Base-by-base conservation (phyloP, 2,888 invertebrate genomes). In the Pinctada fucata region DNA sequence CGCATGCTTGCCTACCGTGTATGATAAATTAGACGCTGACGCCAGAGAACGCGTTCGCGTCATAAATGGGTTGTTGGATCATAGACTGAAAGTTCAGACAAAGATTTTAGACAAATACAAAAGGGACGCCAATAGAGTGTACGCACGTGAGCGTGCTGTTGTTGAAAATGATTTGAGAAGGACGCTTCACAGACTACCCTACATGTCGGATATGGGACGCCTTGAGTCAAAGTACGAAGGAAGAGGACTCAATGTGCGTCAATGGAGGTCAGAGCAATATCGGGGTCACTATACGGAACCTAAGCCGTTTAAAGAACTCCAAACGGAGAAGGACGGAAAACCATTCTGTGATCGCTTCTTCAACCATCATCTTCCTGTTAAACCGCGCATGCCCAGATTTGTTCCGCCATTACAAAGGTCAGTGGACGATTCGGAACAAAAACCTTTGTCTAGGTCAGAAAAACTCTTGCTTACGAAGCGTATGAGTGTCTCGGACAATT, bases 311-410 rank as follows among this genome's bases (percentile, higher is more conserved):
- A 77, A 78, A 72, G 72, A 75, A 31, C 13, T 80, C 3, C 8
- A 69, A 8, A 70, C 70, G 5, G 64, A 67, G 16, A 16, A 31
- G 16, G 67, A 69, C 50, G 50, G 48, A 8, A 77, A 78, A 47
- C 77, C 77, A 16, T 80, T 80, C 50, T 80, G 80, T 77, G 77
- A 72, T 13, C 49, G 80, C n/a, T 80, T 52, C n/a, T 80, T 77
- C 50, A 50, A 48, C 16, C 80, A 80, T 48, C 80, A 80, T 75
- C 48, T 79, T 5, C 74, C 65, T 16, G 71, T 65, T n/a, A 58
- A 31, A 52, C 63, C 58, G 0, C 63, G 51, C 45, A 63, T 48
- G 8, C 69, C 52, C 5, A 72, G 66, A 31, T 69, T 63, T 16
- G 45, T 69, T 52, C 68, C 68, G 10, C 66, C 71, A 2, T 65